Base-by-base conservation (phyloP, 2,113 vertebrate genomes). In the Fregata magnificens region DNA sequence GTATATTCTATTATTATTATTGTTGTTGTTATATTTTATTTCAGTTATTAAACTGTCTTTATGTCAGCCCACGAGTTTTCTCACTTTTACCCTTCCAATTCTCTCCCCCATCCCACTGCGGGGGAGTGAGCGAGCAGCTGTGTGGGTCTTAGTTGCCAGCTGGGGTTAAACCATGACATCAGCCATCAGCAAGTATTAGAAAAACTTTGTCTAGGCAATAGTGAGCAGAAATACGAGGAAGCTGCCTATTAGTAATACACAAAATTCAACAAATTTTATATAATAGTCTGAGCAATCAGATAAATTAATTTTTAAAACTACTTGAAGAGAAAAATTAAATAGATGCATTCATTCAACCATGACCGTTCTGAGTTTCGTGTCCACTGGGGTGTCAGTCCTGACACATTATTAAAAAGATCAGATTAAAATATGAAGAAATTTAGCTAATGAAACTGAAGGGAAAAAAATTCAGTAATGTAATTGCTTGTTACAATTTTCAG, bases 401-500 rank as follows among this genome's bases (percentile, higher is more conserved):
- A 94, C 95, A 91, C 81, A 82, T 96, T 98, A 98, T 97, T 97
- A 93, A 97, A 98, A 98, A 97, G 79, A 97, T 98, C 77, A 81
- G 96, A 98, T 98, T 97, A 96, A 93, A 97, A 98, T 93, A 88
- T 52, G 95, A 95, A 97, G 85, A 97, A 98, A 98, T 96, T 95
- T 97, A 97, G 82, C 84, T 97, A 97, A 98, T 97, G 95, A 97
- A 98, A 98, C 86, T 95, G 89, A 95, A 92, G 74, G 94, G 78
- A 84, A 92, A 96, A 93, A 94, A 86, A 82, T 44, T 90, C 49
- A 40, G 79, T 96, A 97, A 93, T 95, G 61, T 98, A 98, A 98
- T 98, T 98, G 92, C 97, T 96, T 97, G 90, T 97, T 98, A 94
- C 94, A 97, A 32, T 93, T 97, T 97, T 97, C 95, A 96, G 91